Base-by-base conservation (phyloP, 2,113 vertebrate species). In the Clarias magur region DNA sequence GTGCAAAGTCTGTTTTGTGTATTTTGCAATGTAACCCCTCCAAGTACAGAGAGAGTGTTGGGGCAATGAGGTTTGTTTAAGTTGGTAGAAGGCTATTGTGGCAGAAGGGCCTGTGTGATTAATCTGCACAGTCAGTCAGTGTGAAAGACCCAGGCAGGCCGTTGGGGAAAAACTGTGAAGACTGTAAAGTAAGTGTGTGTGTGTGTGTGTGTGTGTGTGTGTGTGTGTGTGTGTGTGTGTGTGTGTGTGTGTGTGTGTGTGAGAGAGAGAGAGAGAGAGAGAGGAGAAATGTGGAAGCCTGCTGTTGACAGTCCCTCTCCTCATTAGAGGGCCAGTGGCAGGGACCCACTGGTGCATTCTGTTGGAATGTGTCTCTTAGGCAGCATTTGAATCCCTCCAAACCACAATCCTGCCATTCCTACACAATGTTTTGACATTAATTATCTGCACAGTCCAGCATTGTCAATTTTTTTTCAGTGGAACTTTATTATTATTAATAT, bases 231-330 rank as follows among this genome's bases (percentile, higher is more conserved):
- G n/a, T n/a, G n/a, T n/a, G n/a, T 59, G 1, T 57, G 56, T 57
- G 56, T 57, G 0, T 57, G 56, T 57, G 56, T 57, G 56, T 57
- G 56, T 57, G 2, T 57, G 56, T 3, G 56, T 62, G 13, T 30
- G 13, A 7, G 68, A 21, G 38, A 78, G 12, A 16, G 73, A 67
- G 67, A 70, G 85, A 88, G 89, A 87, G 89, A 82, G 76, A 84
- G 8, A 59, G 38, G 80, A 42, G 48, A 67, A 78, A 63, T 83
- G n/a, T 59, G 85, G 90, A 90, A 84, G 85, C 65, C 87, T 88
- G 88, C 91, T 93, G 92, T 92, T 95, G 95, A 95, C 94, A 93
- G 94, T 94, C 94, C 89, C 93, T 91, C 92, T 91, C 93, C 94
- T 96, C 95, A 96, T 95, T 96, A 95, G 91, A 92, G 93, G 91